These are phyloP conservation scores for Anguilla pacifica DNA, from an alignment of 2,797 vertebrate species.

Conservation along the genomic window DNA sequence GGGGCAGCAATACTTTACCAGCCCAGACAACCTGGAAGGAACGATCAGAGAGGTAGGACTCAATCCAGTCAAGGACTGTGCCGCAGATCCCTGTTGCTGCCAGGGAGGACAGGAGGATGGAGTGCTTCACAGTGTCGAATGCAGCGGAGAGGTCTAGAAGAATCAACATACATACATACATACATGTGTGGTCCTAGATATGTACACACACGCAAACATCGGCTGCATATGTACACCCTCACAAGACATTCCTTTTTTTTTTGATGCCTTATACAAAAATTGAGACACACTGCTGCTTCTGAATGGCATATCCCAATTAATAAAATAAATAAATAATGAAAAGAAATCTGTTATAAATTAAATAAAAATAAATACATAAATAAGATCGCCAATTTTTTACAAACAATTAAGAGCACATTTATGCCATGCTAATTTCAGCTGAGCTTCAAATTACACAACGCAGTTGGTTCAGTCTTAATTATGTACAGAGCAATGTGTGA, in stretches of 20 bases:
- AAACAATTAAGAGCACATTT: too few relatives aligned
- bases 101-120: too few relatives aligned
- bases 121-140: too few relatives aligned
- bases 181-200: not conserved
- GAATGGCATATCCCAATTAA: not conserved
- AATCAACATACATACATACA: not conserved
- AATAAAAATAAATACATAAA: too few relatives aligned
- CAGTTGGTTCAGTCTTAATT: not conserved
- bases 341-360: too few relatives aligned
- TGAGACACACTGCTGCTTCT: not conserved
- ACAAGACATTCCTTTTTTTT: not conserved
- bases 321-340: not conserved
- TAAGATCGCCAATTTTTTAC: too few relatives aligned
- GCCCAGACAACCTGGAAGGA: too few relatives aligned
- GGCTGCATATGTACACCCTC: not conserved
- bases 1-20: too few relatives aligned
- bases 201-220: not conserved
- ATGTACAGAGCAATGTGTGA: not conserved
- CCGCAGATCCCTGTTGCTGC: too few relatives aligned
- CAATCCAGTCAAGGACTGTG: too few relatives aligned
- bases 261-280: not conserved
- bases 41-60: too few relatives aligned
- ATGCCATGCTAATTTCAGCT: not conserved
- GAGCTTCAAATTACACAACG: not conserved
- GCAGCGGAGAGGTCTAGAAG: too few relatives aligned